phyloP scores from a whole-genome alignment of 2,113 vertebrate genomes.

The Scomber japonicus region DNA sequence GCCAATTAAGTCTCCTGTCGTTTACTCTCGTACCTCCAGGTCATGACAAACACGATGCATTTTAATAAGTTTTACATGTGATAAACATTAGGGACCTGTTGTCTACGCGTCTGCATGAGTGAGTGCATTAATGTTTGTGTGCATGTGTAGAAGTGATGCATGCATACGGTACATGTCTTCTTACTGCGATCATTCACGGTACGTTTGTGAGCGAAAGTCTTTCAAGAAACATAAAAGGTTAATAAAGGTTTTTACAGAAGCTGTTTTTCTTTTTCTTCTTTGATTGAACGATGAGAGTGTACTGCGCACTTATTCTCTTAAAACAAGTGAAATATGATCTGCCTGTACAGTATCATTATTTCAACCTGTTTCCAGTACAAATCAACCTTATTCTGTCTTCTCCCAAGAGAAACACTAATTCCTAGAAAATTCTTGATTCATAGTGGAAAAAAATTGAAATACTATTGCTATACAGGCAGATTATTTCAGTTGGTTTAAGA shows the following conservation, averaged over 20 bases:
- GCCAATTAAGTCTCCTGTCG: constrained; percentile 89
- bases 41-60: constrained; percentile 85
- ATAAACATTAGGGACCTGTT: constrained; percentile 49
- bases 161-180: constrained; percentile 3
- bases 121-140: background rate
- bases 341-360: too few relatives aligned
- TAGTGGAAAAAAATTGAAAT: background rate
- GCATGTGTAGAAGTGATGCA: too few relatives aligned
- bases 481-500: background rate
- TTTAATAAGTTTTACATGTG: constrained; percentile 75
- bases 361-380: too few relatives aligned
- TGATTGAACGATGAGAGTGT: background rate
- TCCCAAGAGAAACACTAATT: too few relatives aligned
- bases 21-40: constrained; percentile 86
- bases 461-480: background rate
- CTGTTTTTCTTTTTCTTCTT: background rate
- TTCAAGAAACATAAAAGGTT: background rate
- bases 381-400: too few relatives aligned
- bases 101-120: constrained; percentile 23
- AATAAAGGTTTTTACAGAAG: background rate
- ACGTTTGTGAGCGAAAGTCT: background rate
- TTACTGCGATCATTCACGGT: background rate
- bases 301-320: too few relatives aligned
- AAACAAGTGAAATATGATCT: too few relatives aligned
- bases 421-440: background rate